Percentiles rank a stretch among this genome's conserved stretches.
phyloP scores from a whole-genome alignment of 2,113 vertebrate species.

The Anas platyrhynchos region DNA sequence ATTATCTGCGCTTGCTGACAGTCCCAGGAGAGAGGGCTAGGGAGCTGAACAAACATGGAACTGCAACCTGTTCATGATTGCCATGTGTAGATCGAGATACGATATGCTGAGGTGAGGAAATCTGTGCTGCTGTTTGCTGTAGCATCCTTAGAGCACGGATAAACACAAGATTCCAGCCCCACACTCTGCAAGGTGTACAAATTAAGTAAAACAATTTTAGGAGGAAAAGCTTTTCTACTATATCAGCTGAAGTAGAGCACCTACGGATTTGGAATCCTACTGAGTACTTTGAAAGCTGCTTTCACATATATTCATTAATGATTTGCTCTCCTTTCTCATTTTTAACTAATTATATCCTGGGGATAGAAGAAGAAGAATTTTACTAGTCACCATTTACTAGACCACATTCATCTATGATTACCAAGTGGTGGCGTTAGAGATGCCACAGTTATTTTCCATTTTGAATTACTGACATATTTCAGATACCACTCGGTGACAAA shows the following conservation, averaged over 20 bases:
- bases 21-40: neutral
- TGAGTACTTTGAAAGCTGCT: neutral
- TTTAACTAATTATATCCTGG: neutral
- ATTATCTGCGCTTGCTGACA: neutral
- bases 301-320: neutral
- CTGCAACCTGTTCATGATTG: neutral
- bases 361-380: neutral
- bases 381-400: neutral
- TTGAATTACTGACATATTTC: constrained; percentile 34
- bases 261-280: neutral
- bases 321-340: neutral
- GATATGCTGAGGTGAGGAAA: neutral
- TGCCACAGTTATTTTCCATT: constrained; percentile 50
- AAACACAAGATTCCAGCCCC: neutral
- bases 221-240: neutral
- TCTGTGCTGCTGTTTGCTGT: neutral
- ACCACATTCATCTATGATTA: constrained; percentile 14
- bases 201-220: neutral
- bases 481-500: constrained; percentile 5
- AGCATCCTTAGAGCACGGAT: neutral
- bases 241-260: neutral
- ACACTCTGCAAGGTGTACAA: neutral
- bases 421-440: neutral
- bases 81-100: neutral
- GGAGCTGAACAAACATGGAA: neutral